Evolutionary conservation across 2,888 invertebrate genomes (phyloP).

Genomic region (Vandiemenella viatica): DNA sequence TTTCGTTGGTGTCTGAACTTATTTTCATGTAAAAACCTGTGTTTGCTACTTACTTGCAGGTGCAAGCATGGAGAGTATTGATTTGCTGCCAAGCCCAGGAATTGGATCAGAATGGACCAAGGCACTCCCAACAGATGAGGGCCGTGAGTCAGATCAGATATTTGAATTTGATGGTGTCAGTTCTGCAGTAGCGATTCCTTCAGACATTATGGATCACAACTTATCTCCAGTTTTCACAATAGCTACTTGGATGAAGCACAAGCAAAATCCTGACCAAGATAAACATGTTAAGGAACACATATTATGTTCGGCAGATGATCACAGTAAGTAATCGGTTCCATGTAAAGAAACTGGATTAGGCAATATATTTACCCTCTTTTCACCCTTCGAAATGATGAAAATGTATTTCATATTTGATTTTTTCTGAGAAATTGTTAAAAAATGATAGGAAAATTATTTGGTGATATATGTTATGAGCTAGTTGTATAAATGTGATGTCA

Average conservation of each 20-base stretch:
- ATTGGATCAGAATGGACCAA: conserved; percentile 44
- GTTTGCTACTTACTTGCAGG: conserved; percentile 28
- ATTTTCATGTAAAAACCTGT: background rate
- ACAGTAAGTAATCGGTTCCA: conserved; percentile 67
- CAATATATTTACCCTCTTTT: too few species aligned
- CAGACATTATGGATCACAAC: conserved; percentile 55
- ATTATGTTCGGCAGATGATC: conserved; percentile 92
- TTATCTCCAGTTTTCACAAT: conserved; percentile 75
- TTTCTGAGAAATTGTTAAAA: too few species aligned
- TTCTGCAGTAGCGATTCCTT: conserved; percentile 74
- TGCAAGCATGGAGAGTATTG: conserved; percentile 66
- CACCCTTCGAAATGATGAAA: too few species aligned
- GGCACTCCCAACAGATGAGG: conserved; percentile 43
- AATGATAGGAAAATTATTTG: too few species aligned
- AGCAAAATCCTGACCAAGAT: conserved; percentile 58
- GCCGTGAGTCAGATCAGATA: conserved; percentile 71
- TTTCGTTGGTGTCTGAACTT: too few species aligned
- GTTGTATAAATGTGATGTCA: too few species aligned
- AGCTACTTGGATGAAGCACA: conserved; percentile 90
- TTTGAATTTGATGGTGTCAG: conserved; percentile 89
- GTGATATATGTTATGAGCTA: too few species aligned
- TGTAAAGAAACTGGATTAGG: too few species aligned
- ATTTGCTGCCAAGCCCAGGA: conserved; percentile 71
- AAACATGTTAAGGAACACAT: conserved; percentile 92
- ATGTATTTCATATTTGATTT: too few species aligned